Evolutionary conservation across 2,888 invertebrate species (phyloP), one percentile per base, ranked within the genome.

Genomic region (Troides helena): DNA sequence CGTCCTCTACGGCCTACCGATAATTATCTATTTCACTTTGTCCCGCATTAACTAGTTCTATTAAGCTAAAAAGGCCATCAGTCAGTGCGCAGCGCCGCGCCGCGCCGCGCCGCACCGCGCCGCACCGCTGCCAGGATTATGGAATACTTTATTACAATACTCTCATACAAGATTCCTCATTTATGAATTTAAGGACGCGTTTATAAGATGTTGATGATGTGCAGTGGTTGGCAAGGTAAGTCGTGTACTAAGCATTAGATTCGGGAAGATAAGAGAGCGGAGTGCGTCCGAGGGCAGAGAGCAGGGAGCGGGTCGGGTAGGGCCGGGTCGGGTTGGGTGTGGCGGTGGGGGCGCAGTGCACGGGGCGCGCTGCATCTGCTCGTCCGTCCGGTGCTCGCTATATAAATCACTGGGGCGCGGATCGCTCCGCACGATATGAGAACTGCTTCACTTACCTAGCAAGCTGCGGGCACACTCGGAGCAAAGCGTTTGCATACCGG

Each of bases 371-470:
- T 70, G 72, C 46, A 21, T 69, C 73, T 71, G 74, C 76, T 71
- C 74, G 70, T 72, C 80, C 79, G 82, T 81, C 84, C 81, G 76
- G 77, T 73, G 80, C 75, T 79, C 77, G 75, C 78, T 76, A 78
- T 78, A 87, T 89, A 89, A 87, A 88, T 89, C 89, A 88, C 77
- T 78, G 75, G 75, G 72, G 78, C 73, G 74, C 30, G 30, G 30
- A 30, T 30, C 30, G 30, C 4, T 30, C 30, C 0, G 30, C 76
- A 67, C 79, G 79, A 87, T 87, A 87, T 88, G 86, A 87, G 83
- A 86, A 83, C 85, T 85, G 83, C 82, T 82, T 79, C 75, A 76
- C 77, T 76, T 73, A 73, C 66, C 25, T 3, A 60, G 39, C 39
- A 69, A 56, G 78, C 18, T 65, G 17, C 75, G 23, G 79, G 30